Evolutionary conservation across 2,797 vertebrate species (phyloP).

Genomic region (Coracias cyanogaster): DNA sequence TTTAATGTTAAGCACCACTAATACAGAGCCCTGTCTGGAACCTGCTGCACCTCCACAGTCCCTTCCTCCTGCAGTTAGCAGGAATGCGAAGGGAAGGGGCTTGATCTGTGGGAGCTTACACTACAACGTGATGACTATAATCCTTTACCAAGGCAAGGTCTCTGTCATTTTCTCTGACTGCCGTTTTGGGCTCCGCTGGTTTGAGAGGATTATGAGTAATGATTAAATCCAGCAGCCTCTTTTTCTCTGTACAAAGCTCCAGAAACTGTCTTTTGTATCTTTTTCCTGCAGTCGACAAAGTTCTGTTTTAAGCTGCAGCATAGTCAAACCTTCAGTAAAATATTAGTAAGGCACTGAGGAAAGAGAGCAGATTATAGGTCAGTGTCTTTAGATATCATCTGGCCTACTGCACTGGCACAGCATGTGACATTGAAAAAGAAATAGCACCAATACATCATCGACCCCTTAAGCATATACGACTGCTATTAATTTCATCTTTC

Average conservation of each 20-base stretch:
- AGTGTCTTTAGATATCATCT: constrained; percentile 42
- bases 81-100: not conserved
- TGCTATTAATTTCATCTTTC: constrained; percentile 54
- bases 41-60: not conserved
- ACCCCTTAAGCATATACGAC: constrained; percentile 14
- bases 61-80: not conserved
- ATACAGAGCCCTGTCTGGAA: not conserved
- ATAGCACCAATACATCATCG: constrained; percentile 31
- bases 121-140: not conserved
- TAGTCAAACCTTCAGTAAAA: constrained; percentile 14
- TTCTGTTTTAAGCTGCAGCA: not conserved
- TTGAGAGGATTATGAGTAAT: constrained; percentile 16
- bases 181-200: not conserved
- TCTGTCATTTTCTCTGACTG: not conserved
- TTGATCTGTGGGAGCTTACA: not conserved
- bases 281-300: not conserved
- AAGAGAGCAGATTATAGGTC: constrained; percentile 16
- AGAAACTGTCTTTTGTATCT: not conserved
- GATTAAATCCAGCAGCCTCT: not conserved
- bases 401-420: not conserved
- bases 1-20: not conserved
- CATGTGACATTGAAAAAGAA: constrained; percentile 24
- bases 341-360: not conserved
- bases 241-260: not conserved
- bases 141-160: not conserved